Evolutionary conservation across 2,888 invertebrate species (phyloP), one percentile per base, ranked within the genome.

Genomic region (Aspidiotus rigidus): DNA sequence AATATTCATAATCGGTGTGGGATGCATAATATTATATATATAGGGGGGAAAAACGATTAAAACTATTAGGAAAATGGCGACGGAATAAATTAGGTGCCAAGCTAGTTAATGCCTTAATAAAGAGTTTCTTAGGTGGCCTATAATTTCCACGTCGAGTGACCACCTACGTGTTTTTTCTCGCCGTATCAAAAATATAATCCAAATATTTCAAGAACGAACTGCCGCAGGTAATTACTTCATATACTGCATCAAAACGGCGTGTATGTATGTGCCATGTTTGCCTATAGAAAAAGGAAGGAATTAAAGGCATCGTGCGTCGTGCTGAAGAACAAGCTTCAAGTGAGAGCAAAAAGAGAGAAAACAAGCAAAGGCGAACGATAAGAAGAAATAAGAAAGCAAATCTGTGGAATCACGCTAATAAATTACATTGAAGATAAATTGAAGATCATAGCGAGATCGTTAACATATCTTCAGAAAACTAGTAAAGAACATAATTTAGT

Each of bases 371-470:
- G n/a, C 11, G 42, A 62, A 62, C 40, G 17, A 44, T 13, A 62
- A 62, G 40, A 28, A 40, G 55, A 6, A 69, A 39, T 60, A 62
- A 69, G 39, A 62, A 41, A 53, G 11, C 62, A 62, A 69, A 62
- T 69, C 62, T 63, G 57, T 62, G 62, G 69, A 63, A 59, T 71
- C 70, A 54, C 54, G 71, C 64, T 70, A 71, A 72, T 72, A 71
- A 72, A 72, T 72, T 71, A 72, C 71, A 59, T 70, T 54, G 67
- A 63, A 72, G 72, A 72, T 72, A 70, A 71, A 72, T 72, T 64
- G 70, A 70, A 64, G 42, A 63, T 64, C 64, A 64, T 69, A 62
- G 67, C 10, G 59, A 42, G 69, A 71, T 70, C 70, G 72, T 71
- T 71, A 71, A 72, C 72, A 66, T 66, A 71, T 66, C 67, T 62